Conservation (phyloP, 2,888 invertebrate species). For the Stenichneumon culpator region DNA sequence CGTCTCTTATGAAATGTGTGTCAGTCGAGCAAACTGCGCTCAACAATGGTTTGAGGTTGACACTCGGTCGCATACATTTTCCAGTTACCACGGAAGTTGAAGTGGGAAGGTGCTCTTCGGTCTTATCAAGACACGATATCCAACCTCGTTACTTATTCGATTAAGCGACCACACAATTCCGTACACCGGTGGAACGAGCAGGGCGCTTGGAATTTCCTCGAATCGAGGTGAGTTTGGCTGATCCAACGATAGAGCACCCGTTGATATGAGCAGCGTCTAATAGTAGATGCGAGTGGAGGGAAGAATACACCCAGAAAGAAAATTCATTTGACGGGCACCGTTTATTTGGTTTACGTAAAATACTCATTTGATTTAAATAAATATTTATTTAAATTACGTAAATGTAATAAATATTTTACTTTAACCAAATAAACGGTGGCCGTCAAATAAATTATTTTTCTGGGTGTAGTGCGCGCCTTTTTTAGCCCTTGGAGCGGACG, state of each 20-base stretch:
- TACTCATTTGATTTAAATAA: too few relatives aligned
- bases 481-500: neutral
- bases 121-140: slow-evolving; percentile 48
- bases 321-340: too few relatives aligned
- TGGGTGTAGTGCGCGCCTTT: too few relatives aligned
- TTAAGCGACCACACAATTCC: slow-evolving; percentile 58
- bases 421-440: too few relatives aligned
- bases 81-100: slow-evolving; percentile 36
- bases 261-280: neutral
- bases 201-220: slow-evolving; percentile 64
- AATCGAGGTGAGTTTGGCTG: slow-evolving; percentile 22
- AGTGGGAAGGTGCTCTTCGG: slow-evolving; percentile 32
- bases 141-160: slow-evolving; percentile 70
- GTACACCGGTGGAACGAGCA: slow-evolving; percentile 11
- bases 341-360: too few relatives aligned
- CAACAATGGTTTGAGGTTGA: slow-evolving; percentile 60
- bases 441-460: too few relatives aligned
- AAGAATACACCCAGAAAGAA: too few relatives aligned
- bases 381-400: too few relatives aligned
- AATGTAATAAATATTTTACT: too few relatives aligned
- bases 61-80: slow-evolving; percentile 46
- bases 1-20: slow-evolving; percentile 58
- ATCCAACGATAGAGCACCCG: neutral
- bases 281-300: neutral
- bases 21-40: slow-evolving; percentile 50